Conservation (phyloP, 2,797 vertebrate species). For the Tokudaia tokunoshimensis region DNA sequence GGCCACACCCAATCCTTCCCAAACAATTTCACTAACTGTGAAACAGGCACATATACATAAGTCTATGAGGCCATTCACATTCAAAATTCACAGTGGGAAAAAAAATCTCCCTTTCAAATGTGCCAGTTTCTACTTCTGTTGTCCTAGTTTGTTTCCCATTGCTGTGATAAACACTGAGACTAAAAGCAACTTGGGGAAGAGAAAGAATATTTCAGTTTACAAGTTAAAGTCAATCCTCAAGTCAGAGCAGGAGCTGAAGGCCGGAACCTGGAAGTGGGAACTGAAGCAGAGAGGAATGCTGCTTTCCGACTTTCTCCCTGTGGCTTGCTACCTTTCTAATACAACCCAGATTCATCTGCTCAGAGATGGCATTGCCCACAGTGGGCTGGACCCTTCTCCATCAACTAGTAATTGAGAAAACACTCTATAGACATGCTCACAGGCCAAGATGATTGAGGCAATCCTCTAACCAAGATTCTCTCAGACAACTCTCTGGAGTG, state of each 20-base stretch:
- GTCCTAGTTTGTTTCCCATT: not conserved
- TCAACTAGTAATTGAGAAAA: not conserved
- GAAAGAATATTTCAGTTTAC: not conserved
- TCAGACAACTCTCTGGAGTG: not conserved
- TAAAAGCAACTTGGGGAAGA: not conserved
- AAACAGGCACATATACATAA: not conserved
- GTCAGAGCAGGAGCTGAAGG: not conserved
- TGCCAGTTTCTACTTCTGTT: not conserved
- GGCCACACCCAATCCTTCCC: not conserved
- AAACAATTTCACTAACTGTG: not conserved
- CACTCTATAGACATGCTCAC: not conserved
- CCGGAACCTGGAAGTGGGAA: not conserved
- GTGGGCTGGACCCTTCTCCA: not conserved
- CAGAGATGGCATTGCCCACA: not conserved
- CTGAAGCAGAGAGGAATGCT: not conserved
- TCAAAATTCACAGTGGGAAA: not conserved
- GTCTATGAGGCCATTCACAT: not conserved
- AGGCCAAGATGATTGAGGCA: not conserved
- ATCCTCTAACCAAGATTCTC: not conserved
- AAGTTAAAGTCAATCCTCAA: not conserved
- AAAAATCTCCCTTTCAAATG: not conserved
- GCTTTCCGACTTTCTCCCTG: not conserved
- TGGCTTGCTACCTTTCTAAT: not conserved
- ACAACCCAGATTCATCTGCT: not conserved
- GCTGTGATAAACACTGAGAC: not conserved